phyloP scores from a whole-genome alignment of 1,140 invertebrate genomes.

The Capitella teleta region DNA sequence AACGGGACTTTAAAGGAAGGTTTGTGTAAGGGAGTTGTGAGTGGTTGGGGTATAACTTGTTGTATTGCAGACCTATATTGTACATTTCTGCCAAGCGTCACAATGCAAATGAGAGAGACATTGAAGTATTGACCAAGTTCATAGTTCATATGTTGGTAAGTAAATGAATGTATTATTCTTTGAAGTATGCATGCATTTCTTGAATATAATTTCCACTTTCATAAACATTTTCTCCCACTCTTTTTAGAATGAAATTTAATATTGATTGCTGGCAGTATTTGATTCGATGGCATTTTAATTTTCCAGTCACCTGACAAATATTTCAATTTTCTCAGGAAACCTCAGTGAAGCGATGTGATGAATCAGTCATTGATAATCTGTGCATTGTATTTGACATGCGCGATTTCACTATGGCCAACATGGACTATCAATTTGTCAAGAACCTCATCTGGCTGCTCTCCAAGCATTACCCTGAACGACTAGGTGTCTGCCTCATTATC shows the following conservation, averaged over 20 bases:
- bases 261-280: not conserved
- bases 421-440: conserved; percentile 66
- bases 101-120: conserved; percentile 56
- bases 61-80: conserved; percentile 48
- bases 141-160: conserved; percentile 61
- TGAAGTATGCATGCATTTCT: not conserved
- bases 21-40: conserved; percentile 2
- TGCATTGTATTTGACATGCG: conserved; percentile 65
- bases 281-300: not conserved
- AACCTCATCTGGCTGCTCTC: conserved; percentile 63
- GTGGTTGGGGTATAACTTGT: not conserved
- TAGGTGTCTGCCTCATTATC: conserved; percentile 59
- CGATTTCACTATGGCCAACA: conserved; percentile 58
- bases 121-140: conserved; percentile 62
- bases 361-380: conserved; percentile 63
- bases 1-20: conserved; percentile 57
- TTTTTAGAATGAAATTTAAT: not conserved
- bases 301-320: not conserved
- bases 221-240: not conserved
- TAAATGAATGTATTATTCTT: conserved; percentile 5
- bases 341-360: conserved; percentile 62
- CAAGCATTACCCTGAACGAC: conserved; percentile 61
- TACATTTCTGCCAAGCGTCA: conserved; percentile 66
- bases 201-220: conserved; percentile 3
- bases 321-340: conserved; percentile 49